Base-by-base conservation (phyloP, 2,113 vertebrate species). In the Bujurquina vittata region DNA sequence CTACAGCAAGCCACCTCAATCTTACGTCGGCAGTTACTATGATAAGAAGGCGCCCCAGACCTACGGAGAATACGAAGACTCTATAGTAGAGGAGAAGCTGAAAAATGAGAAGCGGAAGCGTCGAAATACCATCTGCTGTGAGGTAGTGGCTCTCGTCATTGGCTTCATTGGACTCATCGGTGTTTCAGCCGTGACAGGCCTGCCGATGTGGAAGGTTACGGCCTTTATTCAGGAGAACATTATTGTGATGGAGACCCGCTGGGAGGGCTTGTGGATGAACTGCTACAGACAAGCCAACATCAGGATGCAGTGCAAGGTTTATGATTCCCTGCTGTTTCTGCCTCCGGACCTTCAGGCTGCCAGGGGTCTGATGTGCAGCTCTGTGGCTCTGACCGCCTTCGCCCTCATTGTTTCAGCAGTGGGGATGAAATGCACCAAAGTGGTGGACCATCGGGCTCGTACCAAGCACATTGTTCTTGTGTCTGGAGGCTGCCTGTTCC, bases 181-280 rank as follows among this genome's bases (percentile, higher is more conserved):
- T 1, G 97, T 97, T 3, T 72, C 98, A 7, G 94, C 97, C 0
- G 95, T 97, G 26, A 97, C 97, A 0, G 96, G 97, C 46, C 94
- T 99, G 95, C 98, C 98, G 0, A 99, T 99, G 92, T 99, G 98
- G 98, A 96, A 95, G 90, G 97, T 99, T 43, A 99, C 98, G 0
- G 97, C 98, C 17, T 96, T 98, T 85, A 94, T 97, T 15, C 90
- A 94, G 7, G 95, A 93, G 88, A 98, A 98, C 92, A 96, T 96
- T 79, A 96, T 96, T 14, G 90, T 95, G 22, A 94, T 96, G 90
- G 96, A 97, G 90, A 95, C 93, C 0, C 96, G 96, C 43, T 99
- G 97, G 97, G 98, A 99, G 90, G 98, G 98, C 2, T 88, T 99
- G 59, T 99, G 98, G 98, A 98, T 98, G 97, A 97, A 96, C 92